Base-by-base conservation (phyloP, 2,888 invertebrate genomes). In the Trissolcus japonicus region DNA sequence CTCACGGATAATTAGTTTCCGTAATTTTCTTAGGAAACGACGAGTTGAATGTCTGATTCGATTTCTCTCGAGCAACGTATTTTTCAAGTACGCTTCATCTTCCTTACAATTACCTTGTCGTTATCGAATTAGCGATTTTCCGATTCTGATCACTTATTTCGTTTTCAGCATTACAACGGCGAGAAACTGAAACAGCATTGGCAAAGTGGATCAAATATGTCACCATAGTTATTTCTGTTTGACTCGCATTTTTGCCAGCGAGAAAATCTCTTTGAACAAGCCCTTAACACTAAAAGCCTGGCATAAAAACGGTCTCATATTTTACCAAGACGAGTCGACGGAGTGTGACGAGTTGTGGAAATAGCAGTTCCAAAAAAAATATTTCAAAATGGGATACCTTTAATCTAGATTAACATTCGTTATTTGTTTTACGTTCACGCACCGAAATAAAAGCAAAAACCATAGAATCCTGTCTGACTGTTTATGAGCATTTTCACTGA, bases 401-500 rank as follows among this genome's bases (percentile, higher is more conserved):
- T 35, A 7, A 50, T 51, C 14, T 40, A 50, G 51, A 66, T 66
- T 65, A 35, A 53, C 71, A 46, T 19, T 46, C 35, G 35, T 11
- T 43, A 51, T 29, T 56, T 68, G 65, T 63, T 71, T 71, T 40
- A 13, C 41, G 43, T 16, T 35, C 0, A 9, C 2, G 9, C 9
- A 35, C 6, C 11, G 11, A 11, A 1, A 29, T 29, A 6, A 11
- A 11, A 11, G 35, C 35, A 35, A 35, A 35, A 35, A 35, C 35
- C 11, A 11, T 35, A 35, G 67, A 62, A 62, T 71, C 66, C 43
- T 40, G 71, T 29, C 60, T 59, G 71, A 74, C 67, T 69, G 59
- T 74, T 74, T 74, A 66, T 69, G 74, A 57, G 66, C 66, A 35
- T 69, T 71, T 78, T 71, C 76, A 40, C 67, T 62, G 71, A 41